Base-by-base conservation (phyloP, 2,113 vertebrate species). In the Chrysochloris asiatica region DNA sequence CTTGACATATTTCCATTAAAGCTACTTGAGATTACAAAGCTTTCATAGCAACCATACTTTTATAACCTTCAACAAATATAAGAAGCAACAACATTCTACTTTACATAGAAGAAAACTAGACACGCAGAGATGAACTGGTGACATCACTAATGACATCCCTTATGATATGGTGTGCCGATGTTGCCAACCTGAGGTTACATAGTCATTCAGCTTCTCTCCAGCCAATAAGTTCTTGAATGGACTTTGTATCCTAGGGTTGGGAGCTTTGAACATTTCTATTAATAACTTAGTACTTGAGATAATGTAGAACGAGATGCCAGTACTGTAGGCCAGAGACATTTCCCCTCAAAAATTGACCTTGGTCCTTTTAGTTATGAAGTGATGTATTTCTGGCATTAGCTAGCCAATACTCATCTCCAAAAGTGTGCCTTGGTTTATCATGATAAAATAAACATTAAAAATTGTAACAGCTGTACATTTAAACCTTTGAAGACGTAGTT, bases 381-480 rank as follows among this genome's bases (percentile, higher is more conserved):
- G 17, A 50, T 26, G 76, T 65, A 73, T 56, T 95, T 88, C 69
- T 83, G 76, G 30, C 84, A 63, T 88, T 59, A 90, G 88, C 59
- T 52, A 72, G n/a, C 17, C n/a, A 54, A n/a, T 65, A 22, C 8
- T 69, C 67, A 84, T 77, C 81, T 91, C 47, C 89, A 69, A 88
- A 48, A 65, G 78, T 78, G 38, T 43, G 59, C 36, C 33, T n/a
- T 88, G 45, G 41, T 36, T 54, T 14, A 10, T 88, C 52, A 21
- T 71, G 65, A 88, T 59, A 81, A 89, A 78, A 38, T 59, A 59
- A 83, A 72, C 9, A 22, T 69, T 92, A 61, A 83, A 78, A 78
- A 63, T 33, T 50, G n/a, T 14, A 90, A 82, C 59, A 78, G 88
- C 56, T 81, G 54, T 22, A 33, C n/a, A 21, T 33, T 41, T 21